phyloP scores from a whole-genome alignment of 2,113 vertebrate species.

The Pholis gunnellus region DNA sequence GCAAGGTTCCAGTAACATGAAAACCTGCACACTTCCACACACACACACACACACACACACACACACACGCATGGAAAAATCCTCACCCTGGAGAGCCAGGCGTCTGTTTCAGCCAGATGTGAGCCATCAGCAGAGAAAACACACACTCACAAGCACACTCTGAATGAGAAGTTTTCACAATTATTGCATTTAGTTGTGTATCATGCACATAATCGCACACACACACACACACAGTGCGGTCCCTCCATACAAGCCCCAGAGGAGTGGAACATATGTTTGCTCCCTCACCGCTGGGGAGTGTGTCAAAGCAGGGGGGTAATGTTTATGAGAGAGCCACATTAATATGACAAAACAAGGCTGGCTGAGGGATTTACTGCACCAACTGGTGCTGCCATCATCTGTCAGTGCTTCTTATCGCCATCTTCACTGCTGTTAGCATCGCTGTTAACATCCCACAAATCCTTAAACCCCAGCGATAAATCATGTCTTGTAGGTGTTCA shows the following conservation, averaged over 20 bases:
- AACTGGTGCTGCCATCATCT: constrained; percentile 41
- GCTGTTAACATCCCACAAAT: constrained; percentile 39
- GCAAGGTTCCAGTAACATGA: constrained; percentile 46
- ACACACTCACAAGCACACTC: constrained; percentile 15
- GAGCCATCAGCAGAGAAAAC: constrained; percentile 49
- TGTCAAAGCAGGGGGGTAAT: constrained; percentile 47
- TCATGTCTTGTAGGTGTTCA: neutral
- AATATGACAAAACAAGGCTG: constrained; percentile 78
- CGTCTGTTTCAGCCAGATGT: constrained; percentile 72
- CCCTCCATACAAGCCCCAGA: constrained; percentile 47
- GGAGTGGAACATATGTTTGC: constrained; percentile 68
- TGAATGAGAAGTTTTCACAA: constrained; percentile 48
- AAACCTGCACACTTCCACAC: constrained; percentile 23
- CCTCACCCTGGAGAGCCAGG: constrained; percentile 30
- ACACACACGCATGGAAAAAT: neutral
- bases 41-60: constrained; percentile 14
- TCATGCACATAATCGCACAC: constrained; percentile 29
- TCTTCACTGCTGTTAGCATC: constrained; percentile 52
- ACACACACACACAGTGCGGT: constrained; percentile 34
- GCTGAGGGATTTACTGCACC: constrained; percentile 66
- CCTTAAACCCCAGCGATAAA: constrained; percentile 14
- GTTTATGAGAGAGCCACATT: constrained; percentile 67
- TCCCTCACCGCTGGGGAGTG: constrained; percentile 46
- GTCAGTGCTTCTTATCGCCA: constrained; percentile 54
- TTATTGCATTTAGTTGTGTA: constrained; percentile 47